These are phyloP conservation scores for Hoplodrina ambigua DNA, from an alignment of 2,888 invertebrate genomes.

Conservation along the genomic window DNA sequence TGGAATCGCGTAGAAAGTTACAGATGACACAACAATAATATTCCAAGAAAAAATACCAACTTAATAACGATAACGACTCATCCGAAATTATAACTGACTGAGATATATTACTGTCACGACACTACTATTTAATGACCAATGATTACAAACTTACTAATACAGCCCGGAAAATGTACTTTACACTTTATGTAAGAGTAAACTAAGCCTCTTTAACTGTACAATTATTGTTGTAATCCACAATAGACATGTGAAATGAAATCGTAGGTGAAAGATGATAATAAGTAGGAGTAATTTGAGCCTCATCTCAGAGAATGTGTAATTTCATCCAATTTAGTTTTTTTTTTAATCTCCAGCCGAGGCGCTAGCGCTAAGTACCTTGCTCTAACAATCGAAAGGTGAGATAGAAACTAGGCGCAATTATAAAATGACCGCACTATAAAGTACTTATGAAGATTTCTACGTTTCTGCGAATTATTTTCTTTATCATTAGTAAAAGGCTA, in stretches of 20 bases:
- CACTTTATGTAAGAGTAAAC: constrained; percentile 3
- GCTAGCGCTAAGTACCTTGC: constrained; percentile 48
- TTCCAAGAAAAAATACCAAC: constrained; percentile 34
- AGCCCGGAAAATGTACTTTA: constrained; percentile 22
- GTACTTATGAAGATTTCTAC: constrained; percentile 34
- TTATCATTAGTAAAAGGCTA: neutral
- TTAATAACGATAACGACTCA: constrained; percentile 53
- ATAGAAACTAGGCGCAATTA: constrained; percentile 64
- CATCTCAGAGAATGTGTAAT: constrained; percentile 79
- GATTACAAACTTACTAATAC: constrained; percentile 48
- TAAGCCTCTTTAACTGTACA: constrained; percentile 25
- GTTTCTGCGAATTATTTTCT: constrained; percentile 46
- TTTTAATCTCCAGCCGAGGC: constrained; percentile 36
- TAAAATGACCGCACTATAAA: constrained; percentile 44
- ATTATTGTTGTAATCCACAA: constrained; percentile 61
- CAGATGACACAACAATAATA: constrained; percentile 37
- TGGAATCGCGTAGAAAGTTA: constrained; percentile 49
- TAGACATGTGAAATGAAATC: constrained; percentile 71
- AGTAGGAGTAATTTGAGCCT: constrained; percentile 75
- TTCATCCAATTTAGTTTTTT: constrained; percentile 81
- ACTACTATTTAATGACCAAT: constrained; percentile 58
- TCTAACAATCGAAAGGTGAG: constrained; percentile 61
- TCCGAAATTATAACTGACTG: constrained; percentile 53
- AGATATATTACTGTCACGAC: constrained; percentile 71
- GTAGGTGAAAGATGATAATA: constrained; percentile 76